These are phyloP conservation scores for Pseudopodoces humilis DNA, from an alignment of 2,113 vertebrate species.

Conservation along the genomic window DNA sequence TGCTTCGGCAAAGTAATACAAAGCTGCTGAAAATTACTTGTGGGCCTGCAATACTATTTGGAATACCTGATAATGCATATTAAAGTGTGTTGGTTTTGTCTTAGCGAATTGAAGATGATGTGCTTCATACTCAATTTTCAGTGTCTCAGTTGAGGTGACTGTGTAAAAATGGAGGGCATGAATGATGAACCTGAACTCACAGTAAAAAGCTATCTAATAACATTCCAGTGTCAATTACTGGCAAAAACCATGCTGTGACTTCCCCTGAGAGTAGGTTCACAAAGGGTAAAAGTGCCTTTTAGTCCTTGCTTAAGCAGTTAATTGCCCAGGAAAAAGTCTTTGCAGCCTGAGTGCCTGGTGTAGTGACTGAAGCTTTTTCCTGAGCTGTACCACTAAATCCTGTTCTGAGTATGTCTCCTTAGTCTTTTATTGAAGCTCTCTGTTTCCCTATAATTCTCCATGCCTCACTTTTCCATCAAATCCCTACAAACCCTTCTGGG, in stretches of 20 bases:
- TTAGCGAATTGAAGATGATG: not conserved
- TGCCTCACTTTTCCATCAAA: not conserved
- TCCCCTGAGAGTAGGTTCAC: not conserved
- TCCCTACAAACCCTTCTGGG: not conserved
- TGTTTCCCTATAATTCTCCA: not conserved
- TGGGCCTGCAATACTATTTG: not conserved
- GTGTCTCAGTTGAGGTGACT: not conserved
- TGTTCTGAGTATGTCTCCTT: not conserved
- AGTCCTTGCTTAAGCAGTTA: not conserved
- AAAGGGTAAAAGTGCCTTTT: not conserved
- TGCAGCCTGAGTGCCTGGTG: not conserved
- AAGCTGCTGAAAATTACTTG: not conserved
- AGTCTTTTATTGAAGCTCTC: not conserved
- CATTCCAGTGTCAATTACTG: not conserved
- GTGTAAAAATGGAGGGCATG: not conserved
- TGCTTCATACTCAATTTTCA: not conserved
- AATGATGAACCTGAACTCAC: not conserved
- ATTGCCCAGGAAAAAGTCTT: not conserved
- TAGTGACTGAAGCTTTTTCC: not conserved
- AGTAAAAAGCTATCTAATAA: not conserved
- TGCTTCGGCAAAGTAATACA: not conserved
- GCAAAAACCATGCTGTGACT: not conserved
- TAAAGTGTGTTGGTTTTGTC: not conserved
- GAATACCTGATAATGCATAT: not conserved
- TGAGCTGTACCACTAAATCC: not conserved